Evolutionary conservation across 2,888 invertebrate genomes (phyloP).

Genomic region (Rapana venosa): DNA sequence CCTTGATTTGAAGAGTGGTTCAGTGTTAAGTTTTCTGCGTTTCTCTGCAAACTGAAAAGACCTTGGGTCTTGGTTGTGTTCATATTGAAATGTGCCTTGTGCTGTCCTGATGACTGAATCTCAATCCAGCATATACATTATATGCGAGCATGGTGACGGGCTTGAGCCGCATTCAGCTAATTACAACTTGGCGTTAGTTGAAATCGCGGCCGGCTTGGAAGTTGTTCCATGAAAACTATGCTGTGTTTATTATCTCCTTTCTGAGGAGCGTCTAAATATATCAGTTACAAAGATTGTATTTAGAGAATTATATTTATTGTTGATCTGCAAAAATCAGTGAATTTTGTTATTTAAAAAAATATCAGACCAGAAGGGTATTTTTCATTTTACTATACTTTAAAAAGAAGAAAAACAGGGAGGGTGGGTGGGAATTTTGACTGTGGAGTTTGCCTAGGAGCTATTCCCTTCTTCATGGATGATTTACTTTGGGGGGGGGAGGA

Average conservation of each 20-base stretch:
- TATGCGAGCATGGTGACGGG: neutral
- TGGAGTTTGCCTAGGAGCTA: neutral
- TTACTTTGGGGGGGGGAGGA: neutral
- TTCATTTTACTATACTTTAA: neutral
- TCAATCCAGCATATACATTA: neutral
- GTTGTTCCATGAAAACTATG: neutral
- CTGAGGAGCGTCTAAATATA: neutral
- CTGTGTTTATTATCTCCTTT: neutral
- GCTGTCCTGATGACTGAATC: constrained; percentile 29
- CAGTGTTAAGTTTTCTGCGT: constrained; percentile 12
- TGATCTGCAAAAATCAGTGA: constrained; percentile 14
- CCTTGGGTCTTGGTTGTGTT: constrained; percentile 20
- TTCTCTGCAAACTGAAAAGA: neutral
- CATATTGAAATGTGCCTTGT: constrained; percentile 26
- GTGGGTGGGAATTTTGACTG: neutral
- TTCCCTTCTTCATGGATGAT: no score
- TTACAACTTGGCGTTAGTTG: neutral
- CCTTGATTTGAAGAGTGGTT: constrained; percentile 1
- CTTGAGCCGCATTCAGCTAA: neutral
- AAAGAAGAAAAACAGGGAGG: neutral
- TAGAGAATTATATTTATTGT: constrained; percentile 19
- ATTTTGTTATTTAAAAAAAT: neutral
- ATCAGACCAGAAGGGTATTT: neutral
- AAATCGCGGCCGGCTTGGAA: neutral
- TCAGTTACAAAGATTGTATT: neutral